These are phyloP conservation scores for Aphis craccivora DNA, from an alignment of 1,140 invertebrate species.

Conservation along the genomic window DNA sequence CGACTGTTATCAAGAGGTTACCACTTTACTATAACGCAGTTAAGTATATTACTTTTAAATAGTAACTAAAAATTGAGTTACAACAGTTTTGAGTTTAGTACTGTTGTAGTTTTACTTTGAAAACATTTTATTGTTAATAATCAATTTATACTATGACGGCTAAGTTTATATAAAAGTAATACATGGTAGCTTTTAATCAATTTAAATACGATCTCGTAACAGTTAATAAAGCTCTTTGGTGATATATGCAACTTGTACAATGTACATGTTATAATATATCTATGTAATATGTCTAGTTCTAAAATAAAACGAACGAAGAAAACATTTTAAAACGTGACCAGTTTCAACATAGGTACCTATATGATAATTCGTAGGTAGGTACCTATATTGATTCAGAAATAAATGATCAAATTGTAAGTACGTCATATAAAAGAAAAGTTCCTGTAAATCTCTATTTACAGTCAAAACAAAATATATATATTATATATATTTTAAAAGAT, in stretches of 20 bases:
- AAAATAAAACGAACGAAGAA: neutral
- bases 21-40: neutral
- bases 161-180: neutral
- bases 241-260: neutral
- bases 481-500: neutral
- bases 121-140: neutral
- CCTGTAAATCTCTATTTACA: neutral
- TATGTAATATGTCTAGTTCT: neutral
- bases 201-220: neutral
- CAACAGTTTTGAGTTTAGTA: neutral
- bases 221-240: neutral
- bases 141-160: neutral
- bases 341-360: neutral
- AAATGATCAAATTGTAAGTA: neutral
- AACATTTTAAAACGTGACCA: neutral
- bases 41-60: neutral
- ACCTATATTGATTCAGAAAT: neutral
- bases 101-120: neutral
- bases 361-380: neutral
- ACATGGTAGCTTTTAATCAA: neutral
- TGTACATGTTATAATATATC: neutral
- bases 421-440: neutral
- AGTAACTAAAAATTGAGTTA: neutral
- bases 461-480: neutral
- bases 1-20: neutral